Base-by-base conservation (phyloP, 92 coral and sea anemone genomes). In the Porites cylindrica region DNA sequence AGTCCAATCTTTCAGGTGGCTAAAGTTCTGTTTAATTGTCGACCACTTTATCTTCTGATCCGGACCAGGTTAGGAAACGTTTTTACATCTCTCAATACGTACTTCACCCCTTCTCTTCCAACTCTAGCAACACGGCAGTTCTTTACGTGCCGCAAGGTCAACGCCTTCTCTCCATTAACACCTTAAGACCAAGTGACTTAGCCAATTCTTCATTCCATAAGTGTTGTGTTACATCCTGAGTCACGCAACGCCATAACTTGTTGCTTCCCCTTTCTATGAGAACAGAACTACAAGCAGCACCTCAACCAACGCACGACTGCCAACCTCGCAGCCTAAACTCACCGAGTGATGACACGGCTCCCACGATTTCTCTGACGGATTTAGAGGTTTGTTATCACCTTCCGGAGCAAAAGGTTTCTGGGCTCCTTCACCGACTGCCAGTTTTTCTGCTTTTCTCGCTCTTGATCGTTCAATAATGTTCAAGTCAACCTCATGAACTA, bases 401-500 rank as follows among this genome's bases (percentile, higher is more conserved):
- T 66, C 65, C 76, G 5, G 66, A 17, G 10, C 51, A 24, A 26
- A 4, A 7, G 12, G 47, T 18, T 5, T 65, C 23, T 18, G n/a
- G 4, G 10, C 29, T 80, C 66, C 67, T 16, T 68, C 76, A 80
- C 70, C 32, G 0, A 20, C 84, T 13, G 64, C 9, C 38, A 21
- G 59, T 80, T 23, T 13, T 21, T 63, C 2, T 19, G 76, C n/a
- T 85, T 77, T 68, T 38, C 66, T 64, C 10, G 89, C 84, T 85
- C 72, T 77, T 23, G 76, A 76, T 2, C 68, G 66, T 23, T 85
- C 77, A 32, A 76, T 66, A 77, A 67, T 32, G 32, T 75, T 78
- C 78, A 52, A 56, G 84, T 85, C 84, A 7, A 78, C 84, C 16
- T 85, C 72, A 83, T 70, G 87, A 26, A 83, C 87, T 5, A 65